phyloP scores from a whole-genome alignment of 2,113 vertebrate species.

The Elephantulus edwardii region DNA sequence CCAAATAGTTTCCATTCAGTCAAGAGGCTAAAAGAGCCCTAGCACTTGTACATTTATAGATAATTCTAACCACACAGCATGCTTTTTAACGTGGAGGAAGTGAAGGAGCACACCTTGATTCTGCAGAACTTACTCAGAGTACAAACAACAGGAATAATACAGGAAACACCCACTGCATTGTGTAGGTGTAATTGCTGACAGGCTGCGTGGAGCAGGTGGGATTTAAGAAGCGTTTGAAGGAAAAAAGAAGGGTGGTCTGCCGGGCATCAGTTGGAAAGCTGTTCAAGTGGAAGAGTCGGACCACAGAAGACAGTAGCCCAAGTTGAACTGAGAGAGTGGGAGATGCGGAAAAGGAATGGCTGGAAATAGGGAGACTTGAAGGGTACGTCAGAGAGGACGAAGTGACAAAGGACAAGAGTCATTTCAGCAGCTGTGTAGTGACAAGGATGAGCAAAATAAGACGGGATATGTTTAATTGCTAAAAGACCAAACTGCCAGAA shows the following conservation, averaged over 20 bases:
- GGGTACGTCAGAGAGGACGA: background rate
- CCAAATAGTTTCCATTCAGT: background rate
- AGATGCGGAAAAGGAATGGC: background rate
- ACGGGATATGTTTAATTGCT: background rate
- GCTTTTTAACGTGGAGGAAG: constrained; percentile 5
- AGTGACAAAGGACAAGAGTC: background rate
- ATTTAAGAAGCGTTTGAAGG: constrained; percentile 39
- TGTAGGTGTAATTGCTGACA: constrained; percentile 52
- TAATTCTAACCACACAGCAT: background rate
- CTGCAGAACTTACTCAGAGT: background rate
- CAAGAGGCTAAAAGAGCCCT: background rate
- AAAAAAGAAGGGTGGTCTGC: constrained; percentile 29
- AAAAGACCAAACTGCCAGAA: background rate
- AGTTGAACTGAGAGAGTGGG: background rate
- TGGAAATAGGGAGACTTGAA: background rate
- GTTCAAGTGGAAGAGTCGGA: background rate
- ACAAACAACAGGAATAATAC: background rate
- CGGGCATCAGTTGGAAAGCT: constrained; percentile 1
- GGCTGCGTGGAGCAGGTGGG: constrained; percentile 48
- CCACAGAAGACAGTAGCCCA: background rate
- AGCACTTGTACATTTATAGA: background rate
- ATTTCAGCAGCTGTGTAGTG: background rate
- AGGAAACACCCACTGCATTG: background rate
- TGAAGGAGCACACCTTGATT: background rate
- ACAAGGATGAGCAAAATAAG: background rate